Evolutionary conservation across 2,888 invertebrate genomes (phyloP), one percentile per base, ranked within the genome.

Genomic region (Trissolcus japonicus): DNA sequence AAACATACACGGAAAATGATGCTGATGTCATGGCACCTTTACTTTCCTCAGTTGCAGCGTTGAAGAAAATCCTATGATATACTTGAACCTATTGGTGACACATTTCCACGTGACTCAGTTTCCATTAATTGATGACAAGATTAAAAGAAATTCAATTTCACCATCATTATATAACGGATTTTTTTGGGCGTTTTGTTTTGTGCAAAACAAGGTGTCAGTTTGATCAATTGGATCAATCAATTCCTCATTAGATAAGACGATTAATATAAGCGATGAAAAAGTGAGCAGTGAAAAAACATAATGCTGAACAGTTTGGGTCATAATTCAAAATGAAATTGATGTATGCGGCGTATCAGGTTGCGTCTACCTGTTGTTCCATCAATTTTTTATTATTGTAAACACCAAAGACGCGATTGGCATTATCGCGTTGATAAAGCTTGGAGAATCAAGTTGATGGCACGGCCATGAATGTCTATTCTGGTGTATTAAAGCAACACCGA

Each of bases 321-420:
- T 56, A 57, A 66, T 56, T 66, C 57, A 66, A 13, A n/a, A 14
- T 50, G 14, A 50, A 48, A 66, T 57, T 57, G 61, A 61, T 51
- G 51, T 25, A 66, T 66, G 55, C 2, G 19, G n/a, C 50, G 51
- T 17, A 46, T 60, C 46, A 29, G 6, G 16, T 43, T 56, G 11
- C 25, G 6, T 16, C 19, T 48, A 55, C n/a, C 16, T 35, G 41
- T 40, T 46, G 59, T 19, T 19, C 40, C 51, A 53, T 67, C 51
- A 57, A 67, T 60, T 68, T 60, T 68, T 41, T 60, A 53, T 41
- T 54, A 60, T 60, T 35, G 43, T 59, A 54, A 68, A 67, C n/a
- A n/a, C 13, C 14, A 19, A 19, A 19, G 19, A 19, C 53, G 21
- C 35, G 14, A 29, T 48, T 6, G 46, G 21, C 56, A 67, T 57